Conservation (phyloP, 2,888 invertebrate species). For the Coenonympha glycerion region DNA sequence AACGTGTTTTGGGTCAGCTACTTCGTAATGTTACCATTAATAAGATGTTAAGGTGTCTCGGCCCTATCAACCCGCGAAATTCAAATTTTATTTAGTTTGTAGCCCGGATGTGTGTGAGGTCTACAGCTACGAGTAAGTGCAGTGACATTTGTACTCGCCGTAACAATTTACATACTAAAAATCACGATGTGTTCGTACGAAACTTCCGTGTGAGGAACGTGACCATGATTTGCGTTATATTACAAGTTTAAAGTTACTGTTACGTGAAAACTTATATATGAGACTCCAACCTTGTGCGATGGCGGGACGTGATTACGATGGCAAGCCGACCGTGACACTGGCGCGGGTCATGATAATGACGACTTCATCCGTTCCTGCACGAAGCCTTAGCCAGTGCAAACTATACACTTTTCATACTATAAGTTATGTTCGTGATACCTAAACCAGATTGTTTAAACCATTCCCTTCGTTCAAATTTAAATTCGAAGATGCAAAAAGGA, state of each 20-base stretch:
- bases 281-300: conserved; percentile 62
- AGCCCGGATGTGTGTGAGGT: too few relatives aligned
- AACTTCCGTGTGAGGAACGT: conserved; percentile 21
- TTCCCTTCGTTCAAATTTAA: too few relatives aligned
- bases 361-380: conserved; percentile 36
- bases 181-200: conserved; percentile 1
- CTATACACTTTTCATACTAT: background rate
- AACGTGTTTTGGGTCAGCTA: too few relatives aligned
- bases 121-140: background rate
- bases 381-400: conserved; percentile 8
- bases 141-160: background rate
- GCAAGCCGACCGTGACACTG: conserved; percentile 68
- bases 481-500: too few relatives aligned
- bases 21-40: too few relatives aligned
- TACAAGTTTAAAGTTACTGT: conserved; percentile 29
- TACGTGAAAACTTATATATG: conserved; percentile 60
- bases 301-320: conserved; percentile 54
- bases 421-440: too few relatives aligned
- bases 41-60: too few relatives aligned
- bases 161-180: background rate
- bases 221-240: conserved; percentile 24
- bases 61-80: too few relatives aligned
- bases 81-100: too few relatives aligned
- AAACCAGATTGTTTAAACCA: too few relatives aligned
- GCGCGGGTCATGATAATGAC: conserved; percentile 59